Conservation (phyloP, 2,888 invertebrate genomes). For the Eupeodes latifasciatus region DNA sequence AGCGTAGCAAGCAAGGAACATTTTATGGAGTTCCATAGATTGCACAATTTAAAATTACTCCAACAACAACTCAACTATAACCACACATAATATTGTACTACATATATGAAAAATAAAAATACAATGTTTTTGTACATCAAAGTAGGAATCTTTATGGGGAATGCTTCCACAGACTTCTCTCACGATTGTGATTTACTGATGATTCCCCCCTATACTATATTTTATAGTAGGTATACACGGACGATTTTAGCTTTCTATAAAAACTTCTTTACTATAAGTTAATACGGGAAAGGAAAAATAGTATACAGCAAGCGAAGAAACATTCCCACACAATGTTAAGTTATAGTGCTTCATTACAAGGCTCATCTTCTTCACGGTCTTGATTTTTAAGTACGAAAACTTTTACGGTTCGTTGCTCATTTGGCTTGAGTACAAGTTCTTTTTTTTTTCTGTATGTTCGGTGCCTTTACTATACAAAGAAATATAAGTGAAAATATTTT, state of each 20-base stretch:
- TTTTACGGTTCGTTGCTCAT: conserved; percentile 53
- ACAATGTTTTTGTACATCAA: conserved; percentile 36
- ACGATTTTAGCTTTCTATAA: conserved; percentile 26
- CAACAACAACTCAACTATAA: neutral
- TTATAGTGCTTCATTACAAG: conserved; percentile 18
- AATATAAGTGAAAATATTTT: neutral
- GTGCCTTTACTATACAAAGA: neutral
- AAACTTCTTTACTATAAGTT: conserved; percentile 11
- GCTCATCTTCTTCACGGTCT: conserved; percentile 67
- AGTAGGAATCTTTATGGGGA: conserved; percentile 59
- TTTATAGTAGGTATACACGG: neutral
- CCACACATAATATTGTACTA: no score
- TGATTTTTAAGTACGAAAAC: conserved; percentile 56
- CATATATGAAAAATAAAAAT: neutral
- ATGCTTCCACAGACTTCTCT: conserved; percentile 40
- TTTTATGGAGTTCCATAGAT: conserved; percentile 31
- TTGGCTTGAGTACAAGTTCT: conserved; percentile 12
- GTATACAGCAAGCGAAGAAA: neutral
- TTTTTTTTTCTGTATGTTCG: no score
- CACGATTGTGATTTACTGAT: conserved; percentile 62
- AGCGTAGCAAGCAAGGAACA: conserved; percentile 11
- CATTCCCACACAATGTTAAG: conserved; percentile 48
- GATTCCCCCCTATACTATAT: conserved; percentile 21
- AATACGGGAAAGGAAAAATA: neutral
- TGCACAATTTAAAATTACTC: conserved; percentile 23